Evolutionary conservation across 2,888 invertebrate species (phyloP), one percentile per base, ranked within the genome.

Genomic region (Diabrotica balteata): DNA sequence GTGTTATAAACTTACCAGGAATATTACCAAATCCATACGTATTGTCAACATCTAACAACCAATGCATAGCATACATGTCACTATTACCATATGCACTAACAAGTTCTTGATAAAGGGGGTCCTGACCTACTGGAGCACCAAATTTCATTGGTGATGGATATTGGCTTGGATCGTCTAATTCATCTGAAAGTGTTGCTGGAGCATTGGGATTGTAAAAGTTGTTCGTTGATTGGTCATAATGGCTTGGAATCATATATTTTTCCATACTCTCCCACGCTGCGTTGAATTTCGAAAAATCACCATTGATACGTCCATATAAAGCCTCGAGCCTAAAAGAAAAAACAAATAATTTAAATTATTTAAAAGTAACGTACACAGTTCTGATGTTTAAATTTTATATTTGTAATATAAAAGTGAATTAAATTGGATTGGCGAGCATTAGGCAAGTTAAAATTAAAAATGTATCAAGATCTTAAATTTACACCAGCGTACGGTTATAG

Each of bases 1-100:
- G 32, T 32, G 4, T 32, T 32, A 32, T 47, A 9, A 47, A 7
- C 64, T 59, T 46, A 64, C 72, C 71, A 61, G 72, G 71, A 10
- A 63, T 66, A 68, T 75, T 74, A 45, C 76, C 76, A 64, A 76
- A 76, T 46, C 76, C 76, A 47, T 75, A 76, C 2, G 66, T 55
- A 49, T 76, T 76, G 54, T 76, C 76, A 8, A 75, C 76, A 63
- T 76, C 76, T 11, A 67, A 59, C 42, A 76, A 53, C 76, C 76
- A 76, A 50, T 76, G 72, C 76, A 76, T 76, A 5, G 69, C 63
- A 11, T 73, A 72, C 8, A 76, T 57, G 49, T 74, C 73, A 42
- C 63, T 52, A 17, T 68, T 70, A 11, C 72, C 71, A 47, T 76
- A 76, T 8, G 75, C 72, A 8, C 47, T 65, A 3, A 64, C 66